Evolutionary conservation across 1,140 invertebrate genomes (phyloP), one percentile per base, ranked within the genome.

Genomic region (Hylaeus volcanicus): DNA sequence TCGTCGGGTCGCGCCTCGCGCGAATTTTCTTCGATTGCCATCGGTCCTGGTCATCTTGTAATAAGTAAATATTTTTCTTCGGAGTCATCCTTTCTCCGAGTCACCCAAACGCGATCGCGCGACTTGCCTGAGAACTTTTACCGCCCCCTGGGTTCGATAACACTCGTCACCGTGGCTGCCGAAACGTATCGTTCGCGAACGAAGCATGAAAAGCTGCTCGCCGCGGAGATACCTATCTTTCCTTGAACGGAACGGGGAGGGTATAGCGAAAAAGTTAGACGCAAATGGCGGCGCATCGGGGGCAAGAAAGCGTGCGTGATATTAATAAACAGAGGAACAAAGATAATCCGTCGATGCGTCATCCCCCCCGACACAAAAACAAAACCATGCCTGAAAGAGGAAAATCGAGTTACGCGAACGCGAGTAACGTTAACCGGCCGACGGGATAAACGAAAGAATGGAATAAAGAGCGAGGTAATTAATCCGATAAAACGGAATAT

Each of bases 401-500:
- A 39, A 8, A 11, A n/a, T 45, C 51, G 51, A 45, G 63, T 64
- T n/a, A 63, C 61, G 61, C 51, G 72, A 6, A 43, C 41, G 55
- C 78, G 43, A 4, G 26, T 26, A 5, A 43, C 61, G 72, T 61
- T 80, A 37, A 48, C 65, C 45, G 56, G 3, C 5, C 58, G 68
- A 68, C 41, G 75, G 76, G 71, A 84, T 84, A 74, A 79, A 84
- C 79, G 65, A 84, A 73, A 84, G 73, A 73, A 73, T 68, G 73
- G 83, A 75, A 73, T 69, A 61, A 81, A 81, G 73, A 70, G 56
- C 66, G 69, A 76, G 72, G 78, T 85, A 85, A 85, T 85, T 85
- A 81, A 61, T 71, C 56, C 68, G 84, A 85, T 85, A 85, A 85
- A 69, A 84, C 58, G 70, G 84, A 79, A 84, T 74, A 74, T 71